Evolutionary conservation across 1,140 invertebrate genomes (phyloP), one percentile per base, ranked within the genome.

Genomic region (Lethocerus indicus): DNA sequence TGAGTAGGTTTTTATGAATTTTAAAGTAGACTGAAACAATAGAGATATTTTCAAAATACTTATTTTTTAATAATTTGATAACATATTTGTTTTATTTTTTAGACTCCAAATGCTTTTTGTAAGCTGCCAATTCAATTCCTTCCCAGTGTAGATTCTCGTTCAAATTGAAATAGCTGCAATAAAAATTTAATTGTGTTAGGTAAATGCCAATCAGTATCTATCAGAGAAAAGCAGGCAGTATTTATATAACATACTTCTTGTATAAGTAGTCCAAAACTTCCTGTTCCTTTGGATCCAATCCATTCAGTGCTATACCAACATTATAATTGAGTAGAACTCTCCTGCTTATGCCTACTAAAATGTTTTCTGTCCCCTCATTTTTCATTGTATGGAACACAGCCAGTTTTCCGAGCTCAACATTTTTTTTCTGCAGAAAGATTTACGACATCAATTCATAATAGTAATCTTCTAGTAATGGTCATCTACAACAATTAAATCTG

Each of bases 281-380:
- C 57, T 71, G 66, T 64, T 85, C 81, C 51, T 72, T 64, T 1
- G 72, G 64, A 3, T 58, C 75, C 21, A 85, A 66, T 1, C 79
- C 79, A 44, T 74, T 63, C 6, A 64, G 62, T 9, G 71, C 53
- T 1, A 78, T 68, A 32, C 74, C 64, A 26, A 86, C 54, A 59
- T 80, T 83, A 20, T 67, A 67, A 2, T 69, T 51, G n/a, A 86
- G 59, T 50, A 81, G 63, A 5, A 70, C 58, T 2, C 63, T 60
- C 54, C 64, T 78, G 61, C 76, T 77, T 66, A 83, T 79, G 24
- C 83, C 83, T 50, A 79, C 70, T 7, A 87, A 59, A 60, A 78
- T 73, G 1, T 77, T 79, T 46, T 71, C 61, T 18, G 75, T 67
- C 21, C 71, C 72, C 1, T 66, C 55, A 56, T 71, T 62, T 51